Evolutionary conservation across 2,888 invertebrate genomes (phyloP).

Genomic region (Omphaloscelis lunosa): DNA sequence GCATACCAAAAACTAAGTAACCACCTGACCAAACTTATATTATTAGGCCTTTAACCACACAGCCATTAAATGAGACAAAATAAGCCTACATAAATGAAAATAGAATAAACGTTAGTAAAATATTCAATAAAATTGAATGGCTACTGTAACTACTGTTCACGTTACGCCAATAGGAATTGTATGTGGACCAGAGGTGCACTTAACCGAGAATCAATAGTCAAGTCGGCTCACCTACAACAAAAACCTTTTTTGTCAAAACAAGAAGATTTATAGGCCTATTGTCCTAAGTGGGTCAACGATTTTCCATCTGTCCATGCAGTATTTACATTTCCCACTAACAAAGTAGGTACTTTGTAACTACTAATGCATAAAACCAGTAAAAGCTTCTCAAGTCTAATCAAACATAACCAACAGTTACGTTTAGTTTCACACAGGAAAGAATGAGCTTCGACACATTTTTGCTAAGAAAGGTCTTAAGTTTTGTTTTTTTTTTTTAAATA

Average conservation of each 20-base stretch:
- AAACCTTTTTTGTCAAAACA: slow-evolving; percentile 82
- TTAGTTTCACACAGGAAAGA: slow-evolving; percentile 46
- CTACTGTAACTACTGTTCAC: slow-evolving; percentile 43
- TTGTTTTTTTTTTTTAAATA: neutral
- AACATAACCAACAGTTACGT: slow-evolving; percentile 46
- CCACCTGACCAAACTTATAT: neutral
- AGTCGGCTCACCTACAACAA: slow-evolving; percentile 70
- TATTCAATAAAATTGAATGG: slow-evolving; percentile 58
- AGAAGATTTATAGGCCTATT: slow-evolving; percentile 86
- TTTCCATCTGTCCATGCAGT: slow-evolving; percentile 77
- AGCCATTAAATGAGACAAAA: slow-evolving; percentile 26
- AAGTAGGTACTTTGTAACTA: slow-evolving; percentile 73
- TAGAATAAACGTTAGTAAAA: slow-evolving; percentile 37
- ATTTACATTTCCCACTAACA: slow-evolving; percentile 77
- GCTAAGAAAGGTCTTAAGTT: neutral
- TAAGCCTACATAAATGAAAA: slow-evolving; percentile 29
- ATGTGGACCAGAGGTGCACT: slow-evolving; percentile 56
- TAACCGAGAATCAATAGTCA: slow-evolving; percentile 70
- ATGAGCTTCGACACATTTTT: slow-evolving; percentile 27
- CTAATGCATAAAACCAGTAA: slow-evolving; percentile 74
- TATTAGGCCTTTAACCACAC: neutral
- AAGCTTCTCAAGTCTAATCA: slow-evolving; percentile 57
- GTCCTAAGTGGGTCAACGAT: slow-evolving; percentile 85
- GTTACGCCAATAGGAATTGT: slow-evolving; percentile 55
- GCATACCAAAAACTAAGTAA: neutral